Conservation (phyloP, 2,797 vertebrate genomes). For the Tauraco hartlaubi region DNA sequence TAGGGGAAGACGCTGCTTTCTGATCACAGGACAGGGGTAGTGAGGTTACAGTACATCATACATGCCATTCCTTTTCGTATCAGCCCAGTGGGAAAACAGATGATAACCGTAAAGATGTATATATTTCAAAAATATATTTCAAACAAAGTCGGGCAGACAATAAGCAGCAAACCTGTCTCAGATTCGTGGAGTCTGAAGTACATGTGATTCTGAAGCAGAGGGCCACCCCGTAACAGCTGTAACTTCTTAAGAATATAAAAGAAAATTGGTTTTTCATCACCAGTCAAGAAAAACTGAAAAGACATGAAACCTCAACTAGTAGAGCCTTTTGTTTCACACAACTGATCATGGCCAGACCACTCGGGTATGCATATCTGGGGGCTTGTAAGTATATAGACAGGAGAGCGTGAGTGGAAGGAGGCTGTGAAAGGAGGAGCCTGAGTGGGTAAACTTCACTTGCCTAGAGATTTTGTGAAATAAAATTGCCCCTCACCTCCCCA, state of each 20-base stretch:
- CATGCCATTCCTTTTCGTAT: background rate
- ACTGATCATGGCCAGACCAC: background rate
- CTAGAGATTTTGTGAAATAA: background rate
- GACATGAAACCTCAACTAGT: background rate
- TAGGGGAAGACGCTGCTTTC: background rate
- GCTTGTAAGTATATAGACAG: background rate
- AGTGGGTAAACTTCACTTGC: background rate
- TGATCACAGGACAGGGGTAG: background rate
- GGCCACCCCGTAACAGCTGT: background rate
- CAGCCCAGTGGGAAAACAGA: background rate
- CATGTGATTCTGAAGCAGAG: background rate
- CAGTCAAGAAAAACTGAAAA: background rate
- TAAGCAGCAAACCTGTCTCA: background rate
- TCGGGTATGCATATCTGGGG: fast-evolving
- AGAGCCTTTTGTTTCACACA: background rate
- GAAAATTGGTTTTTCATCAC: background rate
- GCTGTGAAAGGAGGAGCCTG: background rate
- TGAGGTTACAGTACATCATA: background rate
- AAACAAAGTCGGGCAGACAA: background rate
- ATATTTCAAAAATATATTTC: background rate
- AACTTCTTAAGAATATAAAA: background rate
- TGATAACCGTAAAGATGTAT: background rate
- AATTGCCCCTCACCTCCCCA: background rate
- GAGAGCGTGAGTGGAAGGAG: background rate
- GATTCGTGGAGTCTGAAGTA: background rate